A percentile compares a stretch with the other conserved stretches of the same genome.
Evolutionary conservation across 2,888 invertebrate genomes (phyloP).

Genomic region (Sicus ferrugineus): DNA sequence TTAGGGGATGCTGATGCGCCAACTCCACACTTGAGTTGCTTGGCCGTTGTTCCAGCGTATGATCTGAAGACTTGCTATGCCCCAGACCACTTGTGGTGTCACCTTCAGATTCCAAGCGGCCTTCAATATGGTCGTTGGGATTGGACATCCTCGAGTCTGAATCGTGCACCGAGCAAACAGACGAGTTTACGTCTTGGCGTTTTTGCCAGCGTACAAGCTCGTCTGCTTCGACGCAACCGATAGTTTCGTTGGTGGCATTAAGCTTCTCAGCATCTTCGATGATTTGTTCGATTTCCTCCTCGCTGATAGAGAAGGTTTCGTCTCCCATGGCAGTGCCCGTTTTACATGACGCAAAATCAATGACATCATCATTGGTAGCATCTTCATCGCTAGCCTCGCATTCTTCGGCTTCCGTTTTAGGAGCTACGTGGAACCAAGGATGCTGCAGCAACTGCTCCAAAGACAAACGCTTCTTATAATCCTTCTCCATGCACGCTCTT

Average conservation of each 20-base stretch:
- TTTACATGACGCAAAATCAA: constrained; percentile 23
- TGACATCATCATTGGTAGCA: neutral
- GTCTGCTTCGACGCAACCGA: neutral
- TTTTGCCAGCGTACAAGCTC: constrained; percentile 28
- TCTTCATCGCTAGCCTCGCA: constrained; percentile 20
- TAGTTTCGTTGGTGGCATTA: neutral
- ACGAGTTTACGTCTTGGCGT: constrained; percentile 55
- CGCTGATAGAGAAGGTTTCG: neutral
- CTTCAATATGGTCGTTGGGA: constrained; percentile 35
- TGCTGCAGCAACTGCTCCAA: constrained; percentile 60
- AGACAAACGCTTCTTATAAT: constrained; percentile 51
- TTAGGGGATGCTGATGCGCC: constrained; percentile 27
- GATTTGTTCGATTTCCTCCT: constrained; percentile 25
- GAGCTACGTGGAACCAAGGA: constrained; percentile 61
- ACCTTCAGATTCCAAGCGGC: constrained; percentile 48
- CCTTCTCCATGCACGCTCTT: constrained; percentile 51
- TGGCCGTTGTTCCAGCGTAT: constrained; percentile 31
- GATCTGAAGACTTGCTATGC: constrained; percentile 54
- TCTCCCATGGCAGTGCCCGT: neutral
- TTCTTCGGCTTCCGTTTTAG: constrained; percentile 18
- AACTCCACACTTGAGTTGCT: constrained; percentile 22
- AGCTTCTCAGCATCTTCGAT: constrained; percentile 28
- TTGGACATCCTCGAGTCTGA: constrained; percentile 39
- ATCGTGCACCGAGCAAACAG: constrained; percentile 43
- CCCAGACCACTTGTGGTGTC: constrained; percentile 53